Base-by-base conservation (phyloP, 2,888 invertebrate genomes). In the Liopterus haemorrhoidalis region DNA sequence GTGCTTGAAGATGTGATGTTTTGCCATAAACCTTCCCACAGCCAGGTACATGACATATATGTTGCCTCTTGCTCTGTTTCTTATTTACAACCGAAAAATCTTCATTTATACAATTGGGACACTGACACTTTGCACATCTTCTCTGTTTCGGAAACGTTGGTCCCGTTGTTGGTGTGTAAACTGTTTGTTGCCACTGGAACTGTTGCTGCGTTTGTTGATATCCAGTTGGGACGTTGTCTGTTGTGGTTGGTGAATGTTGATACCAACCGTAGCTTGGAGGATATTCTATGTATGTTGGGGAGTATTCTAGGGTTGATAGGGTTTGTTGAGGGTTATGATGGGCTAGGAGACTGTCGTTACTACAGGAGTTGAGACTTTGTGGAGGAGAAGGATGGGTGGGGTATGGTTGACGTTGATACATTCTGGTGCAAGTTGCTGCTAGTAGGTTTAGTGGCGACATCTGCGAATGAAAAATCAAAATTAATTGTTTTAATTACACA, bases 1-100 rank as follows among this genome's bases (percentile, higher is more conserved):
- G 92, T 0, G 92, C 92, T 68, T 92, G 92, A 49, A 96, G 68
- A 63, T 96, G 95, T 0, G 93, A 93, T 0, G 93, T 92, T 68
- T 94, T 94, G 9, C 89, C 90, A 67, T 95, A 96, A 11, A 90
- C 82, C 59, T 86, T 83, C 47, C 79, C 81, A 63, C 94, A 95
- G 30, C 89, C 90, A 1, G 86, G 83, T 25, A 89, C 81, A 66
- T 91, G 89, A 60, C 92, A 92, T 31, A 85, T 78, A 65, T 92
- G 92, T 67, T 76, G 85, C 65, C 81, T 85, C 70, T 82, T 89
- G 56, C 81, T 87, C 57, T 81, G 88, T 54, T 81, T 90, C 60
- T 81, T 91, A 63, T 74, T 85, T 66, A 77, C 78, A 48, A 76
- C 89, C 56, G 75, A 86, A 64, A 54, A 74, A 63, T 84, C 87